Percentiles rank a stretch among this genome's conserved stretches.
These are phyloP conservation scores for Chaunax sp. DNA, from an alignment of 2,797 vertebrate genomes.

Conservation along the genomic window DNA sequence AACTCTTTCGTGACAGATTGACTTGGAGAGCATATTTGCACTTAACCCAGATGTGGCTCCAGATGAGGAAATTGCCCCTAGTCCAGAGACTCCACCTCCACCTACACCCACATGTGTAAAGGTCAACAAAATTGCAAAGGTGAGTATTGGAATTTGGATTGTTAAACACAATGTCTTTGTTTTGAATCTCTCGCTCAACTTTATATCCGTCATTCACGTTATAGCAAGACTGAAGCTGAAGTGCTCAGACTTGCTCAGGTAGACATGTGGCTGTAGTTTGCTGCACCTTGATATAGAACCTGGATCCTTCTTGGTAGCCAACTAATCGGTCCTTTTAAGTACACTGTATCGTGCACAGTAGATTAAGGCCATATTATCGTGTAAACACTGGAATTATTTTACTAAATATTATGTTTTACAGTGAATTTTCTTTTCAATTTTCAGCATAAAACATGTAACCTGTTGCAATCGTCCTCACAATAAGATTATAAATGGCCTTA, in stretches of 20 bases:
- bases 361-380: conserved; percentile 3
- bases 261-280: conserved; percentile 22
- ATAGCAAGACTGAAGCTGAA: not conserved
- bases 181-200: not conserved
- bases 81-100: conserved; percentile 90
- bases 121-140: conserved; percentile 95
- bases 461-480: not conserved
- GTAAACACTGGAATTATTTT: conserved; percentile 1
- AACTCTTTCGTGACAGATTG: conserved; percentile 84
- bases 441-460: not conserved
- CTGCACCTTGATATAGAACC: conserved; percentile 47
- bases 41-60: conserved; percentile 94
- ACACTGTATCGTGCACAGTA: conserved; percentile 16
- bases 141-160: conserved; percentile 51
- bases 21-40: conserved; percentile 97
- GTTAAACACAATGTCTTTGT: not conserved
- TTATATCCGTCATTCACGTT: not conserved
- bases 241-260: conserved; percentile 4
- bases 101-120: conserved; percentile 87
- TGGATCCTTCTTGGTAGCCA: conserved; percentile 30
- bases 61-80: conserved; percentile 92
- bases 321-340: conserved; percentile 46
- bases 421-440: not conserved
- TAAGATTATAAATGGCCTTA: not conserved
- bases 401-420: not conserved